Evolutionary conservation across 1,140 invertebrate species (phyloP).

Genomic region (Aphis gossypii): DNA sequence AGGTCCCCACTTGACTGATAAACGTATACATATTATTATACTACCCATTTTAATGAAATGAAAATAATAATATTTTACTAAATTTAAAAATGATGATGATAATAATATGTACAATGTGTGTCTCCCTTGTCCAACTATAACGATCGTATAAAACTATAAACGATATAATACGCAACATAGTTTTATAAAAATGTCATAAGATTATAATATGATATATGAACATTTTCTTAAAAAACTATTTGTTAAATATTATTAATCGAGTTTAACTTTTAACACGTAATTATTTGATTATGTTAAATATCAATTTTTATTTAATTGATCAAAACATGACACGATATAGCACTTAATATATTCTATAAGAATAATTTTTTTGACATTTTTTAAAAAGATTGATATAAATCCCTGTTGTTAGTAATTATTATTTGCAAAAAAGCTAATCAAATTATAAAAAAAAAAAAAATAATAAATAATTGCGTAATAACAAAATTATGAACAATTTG

Average conservation of each 20-base stretch:
- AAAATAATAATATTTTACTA: background rate
- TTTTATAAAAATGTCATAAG: background rate
- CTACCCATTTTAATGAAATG: too few species aligned
- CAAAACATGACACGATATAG: background rate
- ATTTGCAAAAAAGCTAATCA: background rate
- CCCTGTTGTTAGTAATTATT: background rate
- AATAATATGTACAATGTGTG: background rate
- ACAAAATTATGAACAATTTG: background rate
- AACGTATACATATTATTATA: too few species aligned
- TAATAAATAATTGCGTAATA: background rate
- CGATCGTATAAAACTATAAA: background rate
- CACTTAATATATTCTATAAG: background rate
- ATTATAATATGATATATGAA: background rate
- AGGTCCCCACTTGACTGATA: background rate
- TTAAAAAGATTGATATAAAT: background rate
- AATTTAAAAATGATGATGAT: background rate
- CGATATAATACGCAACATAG: background rate
- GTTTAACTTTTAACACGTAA: background rate
- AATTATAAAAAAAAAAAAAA: conserved; percentile 19
- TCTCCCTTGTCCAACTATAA: too few species aligned
- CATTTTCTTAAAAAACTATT: background rate
- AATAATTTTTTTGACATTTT: background rate
- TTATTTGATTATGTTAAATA: background rate
- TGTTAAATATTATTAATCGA: background rate
- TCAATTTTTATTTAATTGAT: background rate